phyloP scores from a whole-genome alignment of 2,797 vertebrate genomes.

The Lepilemur septentrionalis region DNA sequence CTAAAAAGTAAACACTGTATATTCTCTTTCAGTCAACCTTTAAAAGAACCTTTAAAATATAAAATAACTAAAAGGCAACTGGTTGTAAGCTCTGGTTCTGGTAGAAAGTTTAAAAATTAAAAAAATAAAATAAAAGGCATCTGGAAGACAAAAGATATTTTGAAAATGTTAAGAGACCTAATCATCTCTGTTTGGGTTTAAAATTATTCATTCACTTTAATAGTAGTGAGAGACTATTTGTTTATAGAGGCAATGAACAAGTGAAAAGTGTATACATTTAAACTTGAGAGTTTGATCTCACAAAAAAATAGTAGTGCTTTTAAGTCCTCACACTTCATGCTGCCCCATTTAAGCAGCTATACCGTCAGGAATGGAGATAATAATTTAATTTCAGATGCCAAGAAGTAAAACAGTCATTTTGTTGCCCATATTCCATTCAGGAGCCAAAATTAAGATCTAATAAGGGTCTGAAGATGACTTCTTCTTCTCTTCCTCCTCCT shows the following conservation, averaged over 20 bases:
- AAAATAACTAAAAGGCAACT: neutral
- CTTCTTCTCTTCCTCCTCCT: too few species aligned
- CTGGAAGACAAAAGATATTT: neutral
- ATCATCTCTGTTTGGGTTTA: neutral
- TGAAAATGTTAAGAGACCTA: conserved; percentile 39
- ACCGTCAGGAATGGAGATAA: neutral
- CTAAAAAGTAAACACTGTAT: neutral
- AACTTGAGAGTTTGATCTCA: neutral
- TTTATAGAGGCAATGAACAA: conserved; percentile 28
- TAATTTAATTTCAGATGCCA: conserved; percentile 5
- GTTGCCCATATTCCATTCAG: neutral
- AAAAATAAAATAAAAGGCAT: neutral
- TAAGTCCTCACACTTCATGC: neutral
- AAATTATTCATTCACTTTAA: neutral
- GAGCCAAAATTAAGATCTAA: neutral
- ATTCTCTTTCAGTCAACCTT: neutral
- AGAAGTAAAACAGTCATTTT: neutral
- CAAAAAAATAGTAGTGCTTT: neutral
- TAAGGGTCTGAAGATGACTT: neutral
- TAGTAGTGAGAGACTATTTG: neutral
- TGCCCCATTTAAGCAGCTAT: neutral
- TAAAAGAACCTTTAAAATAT: neutral
- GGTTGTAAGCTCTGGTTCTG: neutral
- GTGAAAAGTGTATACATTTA: neutral
- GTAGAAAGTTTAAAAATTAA: neutral